Evolutionary conservation across 2,797 vertebrate genomes (phyloP).

Genomic region (Pangasius krempfi): DNA sequence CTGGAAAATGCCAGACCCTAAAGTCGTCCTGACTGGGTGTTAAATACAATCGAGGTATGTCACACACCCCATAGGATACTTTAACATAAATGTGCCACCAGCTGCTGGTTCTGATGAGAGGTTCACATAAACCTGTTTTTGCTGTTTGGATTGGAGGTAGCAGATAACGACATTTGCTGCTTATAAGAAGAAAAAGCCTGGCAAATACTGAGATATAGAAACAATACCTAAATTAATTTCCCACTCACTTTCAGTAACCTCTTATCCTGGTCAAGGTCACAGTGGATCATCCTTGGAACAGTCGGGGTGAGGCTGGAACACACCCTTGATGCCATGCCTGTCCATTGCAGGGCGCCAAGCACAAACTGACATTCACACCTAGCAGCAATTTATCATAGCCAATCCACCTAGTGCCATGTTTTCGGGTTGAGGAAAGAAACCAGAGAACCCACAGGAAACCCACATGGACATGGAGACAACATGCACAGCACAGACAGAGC

Average conservation of each 20-base stretch:
- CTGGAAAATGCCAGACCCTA: slow-evolving; percentile 45
- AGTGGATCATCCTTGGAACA: neutral
- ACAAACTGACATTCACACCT: neutral
- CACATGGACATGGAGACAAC: neutral
- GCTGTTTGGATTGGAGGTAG: neutral
- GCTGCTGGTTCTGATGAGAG: slow-evolving; percentile 21
- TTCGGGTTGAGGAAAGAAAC: neutral
- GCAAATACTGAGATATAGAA: neutral
- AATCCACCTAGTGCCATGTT: too few relatives aligned
- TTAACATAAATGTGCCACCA: slow-evolving; percentile 39
- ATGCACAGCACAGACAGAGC: neutral
- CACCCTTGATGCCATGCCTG: neutral
- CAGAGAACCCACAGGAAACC: neutral
- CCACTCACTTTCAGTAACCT: neutral
- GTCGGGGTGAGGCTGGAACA: neutral
- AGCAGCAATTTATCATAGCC: neutral
- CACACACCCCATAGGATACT: slow-evolving; percentile 16
- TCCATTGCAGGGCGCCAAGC: neutral
- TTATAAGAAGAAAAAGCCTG: slow-evolving; percentile 4
- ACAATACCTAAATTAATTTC: neutral
- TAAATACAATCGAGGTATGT: slow-evolving; percentile 31
- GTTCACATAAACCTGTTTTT: slow-evolving; percentile 1
- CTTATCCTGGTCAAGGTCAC: neutral
- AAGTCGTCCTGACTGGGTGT: slow-evolving; percentile 33
- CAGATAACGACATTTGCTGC: neutral